phyloP scores from a whole-genome alignment of 2,797 vertebrate species.

The Sebastes matsubarae region DNA sequence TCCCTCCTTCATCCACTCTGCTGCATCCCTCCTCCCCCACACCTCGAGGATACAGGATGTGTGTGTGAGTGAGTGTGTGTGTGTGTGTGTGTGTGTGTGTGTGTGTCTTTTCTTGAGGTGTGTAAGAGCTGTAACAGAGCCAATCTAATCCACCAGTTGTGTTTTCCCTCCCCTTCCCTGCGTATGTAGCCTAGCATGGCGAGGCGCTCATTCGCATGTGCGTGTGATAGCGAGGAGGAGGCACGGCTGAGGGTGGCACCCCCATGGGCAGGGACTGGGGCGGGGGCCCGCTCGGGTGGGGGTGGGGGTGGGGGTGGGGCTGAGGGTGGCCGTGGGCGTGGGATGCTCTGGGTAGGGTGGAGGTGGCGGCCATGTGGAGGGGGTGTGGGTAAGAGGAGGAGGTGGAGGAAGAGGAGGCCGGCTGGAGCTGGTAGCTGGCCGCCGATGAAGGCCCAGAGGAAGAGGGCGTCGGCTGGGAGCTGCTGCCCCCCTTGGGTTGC shows the following conservation, averaged over 20 bases:
- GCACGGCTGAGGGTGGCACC: slow-evolving; percentile 76
- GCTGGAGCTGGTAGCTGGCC: slow-evolving; percentile 78
- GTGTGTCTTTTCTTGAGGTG: slow-evolving; percentile 25
- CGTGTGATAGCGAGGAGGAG: slow-evolving; percentile 80
- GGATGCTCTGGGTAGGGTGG: slow-evolving; percentile 65
- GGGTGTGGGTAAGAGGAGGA: slow-evolving; percentile 82
- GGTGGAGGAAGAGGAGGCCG: slow-evolving; percentile 78
- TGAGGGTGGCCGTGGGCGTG: slow-evolving; percentile 38
- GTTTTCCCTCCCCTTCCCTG: not conserved
- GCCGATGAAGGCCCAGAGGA: slow-evolving; percentile 74
- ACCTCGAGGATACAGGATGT: slow-evolving; percentile 15
- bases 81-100: slow-evolving; percentile 35
- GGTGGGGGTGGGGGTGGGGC: slow-evolving; percentile 40
- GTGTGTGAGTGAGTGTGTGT: slow-evolving; percentile 12
- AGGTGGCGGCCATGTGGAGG: slow-evolving; percentile 61
- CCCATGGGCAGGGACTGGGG: slow-evolving; percentile 74
- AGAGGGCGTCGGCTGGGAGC: slow-evolving; percentile 74
- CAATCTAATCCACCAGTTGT: slow-evolving; percentile 7
- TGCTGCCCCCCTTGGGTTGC: slow-evolving; percentile 49
- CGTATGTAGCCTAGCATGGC: slow-evolving; percentile 76
- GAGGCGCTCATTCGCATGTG: slow-evolving; percentile 84
- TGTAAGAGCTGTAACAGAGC: slow-evolving; percentile 27
- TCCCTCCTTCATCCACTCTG: slow-evolving; percentile 23
- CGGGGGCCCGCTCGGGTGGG: slow-evolving; percentile 66
- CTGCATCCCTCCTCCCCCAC: slow-evolving; percentile 50